Evolutionary conservation across 2,113 vertebrate genomes (phyloP), one percentile per base, ranked within the genome.

Genomic region (Aythya baeri): DNA sequence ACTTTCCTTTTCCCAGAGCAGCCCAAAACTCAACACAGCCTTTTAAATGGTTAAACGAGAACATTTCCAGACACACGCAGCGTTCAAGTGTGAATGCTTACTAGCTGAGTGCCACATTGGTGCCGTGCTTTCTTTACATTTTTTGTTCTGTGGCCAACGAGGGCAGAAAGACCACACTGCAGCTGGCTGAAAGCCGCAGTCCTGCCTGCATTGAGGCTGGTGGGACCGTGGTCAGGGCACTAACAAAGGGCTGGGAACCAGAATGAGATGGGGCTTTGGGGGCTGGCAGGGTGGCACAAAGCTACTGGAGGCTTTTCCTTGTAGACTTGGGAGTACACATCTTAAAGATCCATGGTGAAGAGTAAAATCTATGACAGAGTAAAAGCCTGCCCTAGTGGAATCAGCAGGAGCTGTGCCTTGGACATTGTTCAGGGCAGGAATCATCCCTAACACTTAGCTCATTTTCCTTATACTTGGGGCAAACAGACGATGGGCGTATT

Each of bases 61-160:
- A 11, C n/a, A 21, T 18, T 15, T 17, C 81, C 66, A 34, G 15
- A 3, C 2, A 4, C 34, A 6, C 44, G 5, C 1, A 18, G 46
- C 21, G 1, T 6, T 31, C 63, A 9, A 4, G 52, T 4, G 57
- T 0, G 58, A 46, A 27, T 1, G n/a, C 63, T 86, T 88, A 0
- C 13, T 6, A 65, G 57, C 8, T 0, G 6, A 8, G 31, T 4
- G 3, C 65, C 3, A 2, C 63, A 1, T 10, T 7, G 36, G 43
- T 46, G 68, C 81, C 78, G 15, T 25, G 52, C 72, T 81, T 9
- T 2, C 61, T 16, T 7, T 25, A 0, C 2, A 0, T 1, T 31
- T 34, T 27, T 6, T n/a, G 58, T 22, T 43, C 71, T 15, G 66
- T n/a, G 82, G 49, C 71, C 89, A 79, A 38, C 46, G 6, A 0